phyloP scores from a whole-genome alignment of 1,140 invertebrate genomes.

The Anadara kagoshimensis region DNA sequence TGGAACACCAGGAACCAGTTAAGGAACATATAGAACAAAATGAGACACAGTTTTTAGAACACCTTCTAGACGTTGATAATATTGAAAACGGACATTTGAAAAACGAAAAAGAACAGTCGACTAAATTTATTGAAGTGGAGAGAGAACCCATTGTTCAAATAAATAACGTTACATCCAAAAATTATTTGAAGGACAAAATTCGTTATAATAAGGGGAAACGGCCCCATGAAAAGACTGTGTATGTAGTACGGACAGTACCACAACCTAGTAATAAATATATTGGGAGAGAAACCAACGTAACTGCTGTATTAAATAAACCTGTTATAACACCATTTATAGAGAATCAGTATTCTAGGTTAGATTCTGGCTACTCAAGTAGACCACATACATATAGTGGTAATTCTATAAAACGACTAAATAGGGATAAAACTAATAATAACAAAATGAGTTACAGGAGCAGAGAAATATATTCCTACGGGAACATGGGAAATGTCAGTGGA shows the following conservation, averaged over 20 bases:
- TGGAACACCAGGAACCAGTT: no score
- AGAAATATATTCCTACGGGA: background rate
- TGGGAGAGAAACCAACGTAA: constrained; percentile 26
- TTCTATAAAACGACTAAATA: constrained; percentile 11
- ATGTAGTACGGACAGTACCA: constrained; percentile 10
- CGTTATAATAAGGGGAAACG: background rate
- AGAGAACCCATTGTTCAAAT: no score
- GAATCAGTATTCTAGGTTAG: constrained; percentile 17
- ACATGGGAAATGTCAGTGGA: background rate
- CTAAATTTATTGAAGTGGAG: no score
- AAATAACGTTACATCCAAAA: constrained; percentile 11
- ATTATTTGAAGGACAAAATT: constrained; percentile 18
- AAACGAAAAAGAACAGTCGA: no score
- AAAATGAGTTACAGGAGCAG: constrained; percentile 28
- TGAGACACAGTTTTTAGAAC: no score
- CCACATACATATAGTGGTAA: constrained; percentile 20
- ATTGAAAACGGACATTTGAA: no score
- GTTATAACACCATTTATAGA: constrained; percentile 14
- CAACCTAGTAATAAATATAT: constrained; percentile 5
- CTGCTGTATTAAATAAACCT: constrained; percentile 20
- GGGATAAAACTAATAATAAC: background rate
- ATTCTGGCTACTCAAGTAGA: constrained; percentile 19
- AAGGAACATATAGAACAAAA: no score
- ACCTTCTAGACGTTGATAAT: no score
- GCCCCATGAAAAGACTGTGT: constrained; percentile 18